Percentiles rank a stretch among this genome's conserved stretches.
These are phyloP conservation scores for Sebastiscus tertius DNA, from an alignment of 2,797 vertebrate genomes.

Conservation along the genomic window DNA sequence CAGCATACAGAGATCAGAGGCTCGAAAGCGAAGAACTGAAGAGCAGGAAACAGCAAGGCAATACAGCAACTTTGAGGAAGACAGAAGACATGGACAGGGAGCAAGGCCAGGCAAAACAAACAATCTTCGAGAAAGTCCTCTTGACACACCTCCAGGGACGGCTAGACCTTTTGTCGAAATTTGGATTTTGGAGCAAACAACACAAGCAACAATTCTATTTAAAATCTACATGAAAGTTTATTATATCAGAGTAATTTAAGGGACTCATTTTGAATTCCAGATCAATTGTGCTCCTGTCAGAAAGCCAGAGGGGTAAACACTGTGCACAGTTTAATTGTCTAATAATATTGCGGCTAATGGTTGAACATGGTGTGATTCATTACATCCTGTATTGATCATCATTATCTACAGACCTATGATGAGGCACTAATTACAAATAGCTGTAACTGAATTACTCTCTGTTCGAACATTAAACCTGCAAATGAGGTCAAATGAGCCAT, in stretches of 20 bases:
- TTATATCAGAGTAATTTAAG: not conserved
- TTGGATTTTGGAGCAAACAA: not conserved
- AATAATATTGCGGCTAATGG: not conserved
- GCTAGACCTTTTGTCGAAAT: too few species aligned
- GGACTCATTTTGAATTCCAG: not conserved
- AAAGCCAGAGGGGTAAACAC: conserved; percentile 12
- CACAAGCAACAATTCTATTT: not conserved
- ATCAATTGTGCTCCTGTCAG: conserved; percentile 6
- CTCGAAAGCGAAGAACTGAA: too few species aligned
- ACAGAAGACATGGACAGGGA: too few species aligned
- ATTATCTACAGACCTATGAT: not conserved
- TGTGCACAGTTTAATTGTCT: conserved; percentile 1
- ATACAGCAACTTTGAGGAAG: too few species aligned
- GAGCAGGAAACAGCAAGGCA: too few species aligned
- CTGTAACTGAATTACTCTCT: not conserved
- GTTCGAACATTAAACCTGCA: not conserved
- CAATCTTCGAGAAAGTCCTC: not conserved
- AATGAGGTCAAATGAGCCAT: not conserved
- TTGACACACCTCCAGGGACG: not conserved
- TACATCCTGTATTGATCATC: not conserved
- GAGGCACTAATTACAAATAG: not conserved
- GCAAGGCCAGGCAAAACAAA: not conserved
- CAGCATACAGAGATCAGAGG: too few species aligned
- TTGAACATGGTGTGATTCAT: not conserved
- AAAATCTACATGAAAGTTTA: not conserved